Conservation (phyloP, 2,113 vertebrate species). For the Cebidichthys violaceus region DNA sequence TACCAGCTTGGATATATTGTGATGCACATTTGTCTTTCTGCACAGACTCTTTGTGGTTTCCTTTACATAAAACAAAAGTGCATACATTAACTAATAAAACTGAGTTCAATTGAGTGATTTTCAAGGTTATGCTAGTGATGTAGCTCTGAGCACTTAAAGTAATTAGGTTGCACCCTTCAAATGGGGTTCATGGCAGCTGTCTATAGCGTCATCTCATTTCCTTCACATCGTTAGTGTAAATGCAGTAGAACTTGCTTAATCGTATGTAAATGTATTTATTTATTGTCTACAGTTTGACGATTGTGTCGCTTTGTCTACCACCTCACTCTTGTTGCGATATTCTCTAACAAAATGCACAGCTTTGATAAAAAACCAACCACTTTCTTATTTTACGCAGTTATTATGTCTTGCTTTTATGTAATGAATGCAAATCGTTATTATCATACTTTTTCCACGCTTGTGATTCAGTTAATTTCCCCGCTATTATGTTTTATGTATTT, state of each 20-base stretch:
- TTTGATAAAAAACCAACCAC: background rate
- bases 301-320: background rate
- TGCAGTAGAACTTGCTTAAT: constrained; percentile 32
- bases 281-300: constrained; percentile 15
- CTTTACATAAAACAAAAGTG: constrained; percentile 43
- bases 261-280: background rate
- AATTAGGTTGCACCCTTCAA: constrained; percentile 61
- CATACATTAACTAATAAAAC: constrained; percentile 43
- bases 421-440: background rate
- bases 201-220: constrained; percentile 26
- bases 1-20: background rate
- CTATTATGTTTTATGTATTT: constrained; percentile 3
- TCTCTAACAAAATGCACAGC: constrained; percentile 1
- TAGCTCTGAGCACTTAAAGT: constrained; percentile 64
- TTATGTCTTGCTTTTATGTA: constrained; percentile 1
- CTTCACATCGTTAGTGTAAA: constrained; percentile 26
- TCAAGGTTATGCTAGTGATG: constrained; percentile 54
- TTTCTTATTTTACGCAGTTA: background rate
- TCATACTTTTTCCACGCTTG: background rate
- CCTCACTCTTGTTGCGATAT: background rate
- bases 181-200: constrained; percentile 45
- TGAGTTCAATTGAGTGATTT: constrained; percentile 35
- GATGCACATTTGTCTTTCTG: background rate
- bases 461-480: background rate
- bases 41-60: constrained; percentile 16